Percentiles rank a stretch among this genome's conserved stretches.
phyloP scores from a whole-genome alignment of 2,113 vertebrate species.

The Amblyornis subalaris region DNA sequence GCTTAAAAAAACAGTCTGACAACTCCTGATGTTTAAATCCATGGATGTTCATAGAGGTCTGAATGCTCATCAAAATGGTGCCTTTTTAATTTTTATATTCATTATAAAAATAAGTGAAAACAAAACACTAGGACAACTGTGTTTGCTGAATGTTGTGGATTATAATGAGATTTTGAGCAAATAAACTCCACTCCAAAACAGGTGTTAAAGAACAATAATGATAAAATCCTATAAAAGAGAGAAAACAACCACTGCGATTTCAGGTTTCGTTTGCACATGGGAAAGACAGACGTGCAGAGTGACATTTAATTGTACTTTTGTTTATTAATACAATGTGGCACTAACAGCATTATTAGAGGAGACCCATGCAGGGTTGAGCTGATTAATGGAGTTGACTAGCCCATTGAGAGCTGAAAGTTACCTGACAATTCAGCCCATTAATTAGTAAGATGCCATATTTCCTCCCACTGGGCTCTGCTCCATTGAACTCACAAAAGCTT shows the following conservation, averaged over 20 bases:
- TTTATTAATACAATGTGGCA: conserved; percentile 34
- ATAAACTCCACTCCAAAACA: conserved; percentile 3
- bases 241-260: not conserved
- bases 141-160: not conserved
- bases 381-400: conserved; percentile 36
- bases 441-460: conserved; percentile 37
- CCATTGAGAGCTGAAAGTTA: conserved; percentile 30
- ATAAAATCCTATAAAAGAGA: not conserved
- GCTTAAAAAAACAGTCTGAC: not conserved
- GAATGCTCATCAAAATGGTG: not conserved
- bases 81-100: not conserved
- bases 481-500: not conserved
- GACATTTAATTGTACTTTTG: conserved; percentile 32
- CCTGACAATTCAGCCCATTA: conserved; percentile 43
- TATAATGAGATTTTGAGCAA: conserved; percentile 55
- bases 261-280: not conserved
- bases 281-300: not conserved
- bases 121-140: not conserved
- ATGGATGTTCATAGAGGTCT: not conserved
- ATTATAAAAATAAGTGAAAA: not conserved
- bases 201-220: conserved; percentile 4
- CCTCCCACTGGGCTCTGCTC: not conserved
- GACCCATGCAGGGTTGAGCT: not conserved
- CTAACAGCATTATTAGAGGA: conserved; percentile 13
- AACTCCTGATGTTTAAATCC: not conserved